phyloP scores from a whole-genome alignment of 2,113 vertebrate genomes.

The Varanus komodoensis region DNA sequence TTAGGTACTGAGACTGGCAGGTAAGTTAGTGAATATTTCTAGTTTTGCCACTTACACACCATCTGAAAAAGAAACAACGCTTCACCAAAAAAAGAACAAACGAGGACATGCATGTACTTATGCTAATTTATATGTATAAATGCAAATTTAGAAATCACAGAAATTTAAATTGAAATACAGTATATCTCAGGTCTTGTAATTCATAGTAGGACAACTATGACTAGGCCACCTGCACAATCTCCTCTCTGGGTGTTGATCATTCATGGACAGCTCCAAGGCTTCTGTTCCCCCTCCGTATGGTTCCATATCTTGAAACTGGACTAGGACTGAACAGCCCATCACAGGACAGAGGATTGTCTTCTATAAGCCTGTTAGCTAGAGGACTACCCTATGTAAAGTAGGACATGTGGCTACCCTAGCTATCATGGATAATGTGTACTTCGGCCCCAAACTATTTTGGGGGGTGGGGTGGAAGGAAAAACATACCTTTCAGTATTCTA shows the following conservation, averaged over 20 bases:
- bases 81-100: no score
- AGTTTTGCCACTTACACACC: no score
- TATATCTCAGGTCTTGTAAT: background rate
- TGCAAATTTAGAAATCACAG: background rate
- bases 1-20: no score
- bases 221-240: no score
- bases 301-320: background rate
- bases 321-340: no score
- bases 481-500: background rate
- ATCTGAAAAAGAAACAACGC: no score
- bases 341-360: no score
- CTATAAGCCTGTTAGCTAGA: no score
- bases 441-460: background rate
- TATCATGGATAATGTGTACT: background rate
- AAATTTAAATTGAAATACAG: background rate
- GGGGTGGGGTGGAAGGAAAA: background rate
- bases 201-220: no score
- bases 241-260: background rate
- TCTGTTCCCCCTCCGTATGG: background rate
- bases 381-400: background rate
- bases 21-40: background rate
- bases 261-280: background rate
- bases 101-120: background rate
- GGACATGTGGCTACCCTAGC: background rate
- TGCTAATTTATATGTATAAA: background rate